Base-by-base conservation (phyloP, 2,113 vertebrate species). In the Xiphophorus couchianus region DNA sequence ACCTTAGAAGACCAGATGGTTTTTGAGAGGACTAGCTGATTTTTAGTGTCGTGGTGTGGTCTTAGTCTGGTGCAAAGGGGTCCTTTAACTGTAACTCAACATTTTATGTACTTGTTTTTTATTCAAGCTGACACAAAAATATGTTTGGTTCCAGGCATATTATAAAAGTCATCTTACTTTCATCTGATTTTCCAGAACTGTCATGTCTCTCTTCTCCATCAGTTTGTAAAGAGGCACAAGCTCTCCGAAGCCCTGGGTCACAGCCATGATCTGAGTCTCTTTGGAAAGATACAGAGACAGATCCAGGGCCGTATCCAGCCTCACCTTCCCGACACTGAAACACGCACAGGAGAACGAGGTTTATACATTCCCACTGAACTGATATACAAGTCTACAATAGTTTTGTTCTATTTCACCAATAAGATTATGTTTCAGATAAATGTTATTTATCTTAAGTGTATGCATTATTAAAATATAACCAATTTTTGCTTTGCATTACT, bases 211-310 rank as follows among this genome's bases (percentile, higher is more conserved):
- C 83, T 95, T 96, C 92, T 98, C 96, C 94, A 97, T 95, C 77
- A 98, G 93, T 61, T 96, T 97, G 90, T 97, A 96, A 35, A 98
- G 93, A 1, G 95, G 95, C 2, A 97, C 88, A 15, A 98, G 94
- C 73, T 98, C 96, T 28, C 88, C 66, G 78, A 97, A 83, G 61
- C 96, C 96, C 89, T 97, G 96, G 22, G 93, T 94, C 48, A 97
- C 95, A 0, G 96, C 95, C 95, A 96, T 95, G 84, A 96, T 94
- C 89, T 96, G 89, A 0, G 93, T 95, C 88, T 98, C 97, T 22
- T 60, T 91, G 81, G 94, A 96, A 90, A 98, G 88, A 77, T 98
- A 98, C 9, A 96, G 86, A 0, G 94, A 94, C 87, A 98, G 93
- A 78, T 97, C 95, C 82, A 98, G 89, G 66, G 97, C 97, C 67